A percentile compares a stretch with the other conserved stretches of the same genome.
These are phyloP conservation scores for Mormyrus hasselquistii DNA, from an alignment of 2,797 vertebrate genomes.

Conservation along the genomic window DNA sequence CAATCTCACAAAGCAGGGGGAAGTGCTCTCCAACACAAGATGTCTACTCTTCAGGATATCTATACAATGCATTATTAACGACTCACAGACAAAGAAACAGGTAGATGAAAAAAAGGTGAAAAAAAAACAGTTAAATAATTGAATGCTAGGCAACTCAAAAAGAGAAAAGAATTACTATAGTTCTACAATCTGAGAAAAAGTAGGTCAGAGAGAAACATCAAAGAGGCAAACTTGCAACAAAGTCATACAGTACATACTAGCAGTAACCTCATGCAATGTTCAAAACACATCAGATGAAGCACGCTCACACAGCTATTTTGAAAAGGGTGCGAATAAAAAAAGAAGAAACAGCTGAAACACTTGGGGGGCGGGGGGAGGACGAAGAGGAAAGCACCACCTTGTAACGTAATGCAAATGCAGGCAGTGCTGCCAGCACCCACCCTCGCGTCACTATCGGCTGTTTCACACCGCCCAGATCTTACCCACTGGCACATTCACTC, in stretches of 20 bases:
- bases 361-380: slow-evolving; percentile 19
- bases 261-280: slow-evolving; percentile 37
- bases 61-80: slow-evolving; percentile 66
- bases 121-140: slow-evolving; percentile 61
- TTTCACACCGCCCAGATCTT: slow-evolving; percentile 36
- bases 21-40: slow-evolving; percentile 23
- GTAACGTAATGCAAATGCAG: slow-evolving; percentile 38
- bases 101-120: slow-evolving; percentile 52
- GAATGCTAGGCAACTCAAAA: slow-evolving; percentile 44
- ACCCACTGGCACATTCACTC: slow-evolving; percentile 37
- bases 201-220: slow-evolving; percentile 46
- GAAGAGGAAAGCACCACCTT: slow-evolving; percentile 25
- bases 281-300: slow-evolving; percentile 29
- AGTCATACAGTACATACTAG: slow-evolving; percentile 36
- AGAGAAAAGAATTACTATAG: slow-evolving; percentile 41
- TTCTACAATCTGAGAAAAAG: slow-evolving; percentile 43
- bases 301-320: slow-evolving; percentile 18
- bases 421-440: slow-evolving; percentile 32
- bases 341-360: slow-evolving; percentile 23
- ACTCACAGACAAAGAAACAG: slow-evolving; percentile 56
- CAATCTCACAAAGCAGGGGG: slow-evolving; percentile 19
- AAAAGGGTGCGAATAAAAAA: not conserved
- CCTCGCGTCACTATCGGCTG: slow-evolving; percentile 36
- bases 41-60: slow-evolving; percentile 41
- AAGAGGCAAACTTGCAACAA: slow-evolving; percentile 41